These are phyloP conservation scores for Zapus hudsonius DNA, from an alignment of 2,113 vertebrate genomes.

Conservation along the genomic window DNA sequence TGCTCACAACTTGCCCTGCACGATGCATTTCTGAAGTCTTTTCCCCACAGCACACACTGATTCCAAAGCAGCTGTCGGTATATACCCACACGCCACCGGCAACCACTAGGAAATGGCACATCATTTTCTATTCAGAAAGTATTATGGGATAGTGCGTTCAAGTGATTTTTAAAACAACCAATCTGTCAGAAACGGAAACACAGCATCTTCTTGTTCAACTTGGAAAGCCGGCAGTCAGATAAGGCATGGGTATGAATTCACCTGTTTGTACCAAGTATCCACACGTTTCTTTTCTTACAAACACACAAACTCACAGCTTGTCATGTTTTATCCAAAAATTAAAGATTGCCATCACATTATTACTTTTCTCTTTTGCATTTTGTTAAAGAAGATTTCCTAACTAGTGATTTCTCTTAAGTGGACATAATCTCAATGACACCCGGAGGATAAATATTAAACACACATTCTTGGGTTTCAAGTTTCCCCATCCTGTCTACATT, in stretches of 20 bases:
- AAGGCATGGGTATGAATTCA: conserved; percentile 81
- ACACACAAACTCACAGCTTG: conserved; percentile 77
- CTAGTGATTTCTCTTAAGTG: conserved; percentile 78
- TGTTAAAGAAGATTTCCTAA: conserved; percentile 82
- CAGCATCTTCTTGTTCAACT: conserved; percentile 69
- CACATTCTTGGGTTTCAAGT: conserved; percentile 68
- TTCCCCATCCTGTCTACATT: conserved; percentile 66
- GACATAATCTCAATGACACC: conserved; percentile 80
- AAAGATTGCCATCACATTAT: conserved; percentile 90
- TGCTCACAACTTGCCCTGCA: background rate
- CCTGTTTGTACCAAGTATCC: conserved; percentile 76
- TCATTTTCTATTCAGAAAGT: conserved; percentile 73
- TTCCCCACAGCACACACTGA: background rate
- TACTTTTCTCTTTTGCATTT: conserved; percentile 80
- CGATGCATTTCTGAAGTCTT: background rate
- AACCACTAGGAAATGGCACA: conserved; percentile 51
- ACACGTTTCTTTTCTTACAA: conserved; percentile 44
- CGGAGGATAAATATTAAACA: conserved; percentile 67
- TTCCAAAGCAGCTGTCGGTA: conserved; percentile 8
- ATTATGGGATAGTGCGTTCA: conserved; percentile 62
- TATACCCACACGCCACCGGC: conserved; percentile 4
- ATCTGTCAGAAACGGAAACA: conserved; percentile 59
- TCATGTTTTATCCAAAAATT: conserved; percentile 78
- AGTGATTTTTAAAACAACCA: conserved; percentile 62
- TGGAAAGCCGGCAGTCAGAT: conserved; percentile 74